Conservation (phyloP, 1,140 invertebrate genomes). For the Venturia canescens region DNA sequence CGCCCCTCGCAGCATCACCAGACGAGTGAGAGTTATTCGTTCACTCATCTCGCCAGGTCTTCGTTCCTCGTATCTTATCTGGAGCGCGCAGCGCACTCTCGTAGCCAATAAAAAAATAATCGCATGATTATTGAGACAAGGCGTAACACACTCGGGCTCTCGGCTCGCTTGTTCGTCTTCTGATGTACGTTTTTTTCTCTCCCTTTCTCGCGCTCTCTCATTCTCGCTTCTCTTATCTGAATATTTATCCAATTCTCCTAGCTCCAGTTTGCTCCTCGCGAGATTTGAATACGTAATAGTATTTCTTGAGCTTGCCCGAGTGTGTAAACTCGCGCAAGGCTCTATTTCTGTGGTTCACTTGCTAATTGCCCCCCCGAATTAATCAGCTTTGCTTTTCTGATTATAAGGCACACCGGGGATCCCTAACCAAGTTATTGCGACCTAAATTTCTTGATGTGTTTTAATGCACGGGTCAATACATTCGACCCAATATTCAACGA, state of each 20-base stretch:
- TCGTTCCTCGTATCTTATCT: neutral
- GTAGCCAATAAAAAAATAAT: neutral
- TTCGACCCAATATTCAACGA: too few species aligned
- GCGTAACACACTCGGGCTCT: neutral
- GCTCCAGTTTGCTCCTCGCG: neutral
- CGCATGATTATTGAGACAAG: neutral
- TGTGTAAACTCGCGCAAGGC: slow-evolving; percentile 14
- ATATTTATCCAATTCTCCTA: neutral
- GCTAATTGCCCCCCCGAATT: neutral
- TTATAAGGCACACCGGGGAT: neutral
- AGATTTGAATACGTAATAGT: neutral
- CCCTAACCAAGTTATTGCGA: too few species aligned
- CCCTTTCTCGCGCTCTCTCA: neutral
- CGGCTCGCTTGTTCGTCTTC: too few species aligned
- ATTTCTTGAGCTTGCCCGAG: neutral
- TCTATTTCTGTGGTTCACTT: neutral
- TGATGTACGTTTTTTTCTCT: neutral
- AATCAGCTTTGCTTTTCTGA: neutral
- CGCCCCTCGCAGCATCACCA: too few species aligned
- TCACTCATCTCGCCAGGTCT: neutral
- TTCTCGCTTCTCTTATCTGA: neutral
- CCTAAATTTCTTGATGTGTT: too few species aligned
- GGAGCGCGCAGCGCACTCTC: neutral
- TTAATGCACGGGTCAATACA: too few species aligned
- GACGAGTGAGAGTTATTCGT: slow-evolving; percentile 6